These are phyloP conservation scores for Drosophila micromelanica DNA, from an alignment of 1,140 invertebrate genomes.

Conservation along the genomic window DNA sequence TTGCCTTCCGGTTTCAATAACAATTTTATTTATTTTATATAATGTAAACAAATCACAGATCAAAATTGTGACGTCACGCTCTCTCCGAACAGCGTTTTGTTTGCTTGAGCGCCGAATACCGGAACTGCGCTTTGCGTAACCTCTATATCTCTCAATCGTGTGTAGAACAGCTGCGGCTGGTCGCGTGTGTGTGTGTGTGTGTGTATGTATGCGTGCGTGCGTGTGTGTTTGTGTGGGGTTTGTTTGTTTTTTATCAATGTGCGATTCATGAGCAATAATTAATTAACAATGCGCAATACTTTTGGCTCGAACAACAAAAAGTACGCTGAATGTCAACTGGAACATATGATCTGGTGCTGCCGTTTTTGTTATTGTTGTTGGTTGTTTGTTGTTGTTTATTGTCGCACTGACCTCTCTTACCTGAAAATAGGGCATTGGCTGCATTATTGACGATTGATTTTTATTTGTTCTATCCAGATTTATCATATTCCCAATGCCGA, in stretches of 20 bases:
- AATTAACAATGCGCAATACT: slow-evolving; percentile 50
- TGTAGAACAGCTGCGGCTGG: not conserved
- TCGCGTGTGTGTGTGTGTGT: not conserved
- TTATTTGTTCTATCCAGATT: slow-evolving; percentile 49
- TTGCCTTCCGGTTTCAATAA: no score
- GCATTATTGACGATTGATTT: slow-evolving; percentile 62
- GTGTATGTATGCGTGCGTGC: slow-evolving; percentile 4
- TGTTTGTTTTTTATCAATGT: slow-evolving; percentile 38
- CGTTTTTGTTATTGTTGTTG: not conserved
- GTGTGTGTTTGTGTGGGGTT: slow-evolving; percentile 3
- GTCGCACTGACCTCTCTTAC: slow-evolving; percentile 39
- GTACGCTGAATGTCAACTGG: slow-evolving; percentile 21
- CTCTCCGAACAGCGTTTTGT: no score
- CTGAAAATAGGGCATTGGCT: slow-evolving; percentile 52
- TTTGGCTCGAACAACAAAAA: slow-evolving; percentile 21
- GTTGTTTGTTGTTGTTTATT: not conserved
- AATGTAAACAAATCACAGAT: no score
- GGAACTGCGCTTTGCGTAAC: no score
- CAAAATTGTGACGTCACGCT: no score
- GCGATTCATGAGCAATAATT: slow-evolving; percentile 22
- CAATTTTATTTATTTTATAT: no score
- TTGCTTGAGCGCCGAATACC: no score
- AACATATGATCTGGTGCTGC: slow-evolving; percentile 25
- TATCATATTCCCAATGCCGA: slow-evolving; percentile 32
- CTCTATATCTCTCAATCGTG: not conserved